Base-by-base conservation (phyloP, 1,140 invertebrate genomes). In the Amphibalanus amphitrite region DNA sequence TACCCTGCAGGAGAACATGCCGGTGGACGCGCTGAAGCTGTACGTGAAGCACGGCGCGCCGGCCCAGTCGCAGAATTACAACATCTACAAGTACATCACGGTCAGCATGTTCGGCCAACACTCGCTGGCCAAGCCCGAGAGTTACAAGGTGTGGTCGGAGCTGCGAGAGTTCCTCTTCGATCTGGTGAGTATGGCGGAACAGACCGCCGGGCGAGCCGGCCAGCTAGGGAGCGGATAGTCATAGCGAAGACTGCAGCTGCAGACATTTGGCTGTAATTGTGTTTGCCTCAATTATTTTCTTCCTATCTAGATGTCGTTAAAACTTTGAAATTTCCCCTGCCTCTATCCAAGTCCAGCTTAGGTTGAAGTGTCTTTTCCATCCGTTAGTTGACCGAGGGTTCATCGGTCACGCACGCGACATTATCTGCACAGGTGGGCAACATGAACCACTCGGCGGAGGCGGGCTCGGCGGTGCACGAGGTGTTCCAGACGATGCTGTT, bases 21-120 rank as follows among this genome's bases (percentile, higher is more conserved):
- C 81, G 29, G 69, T 78, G 6, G 79, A 80, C 64, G 91, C 92
- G 3, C 75, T 95, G 29, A 83, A 86, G 25, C 79, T 94, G 0
- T 95, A 93, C 78, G 81, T 84, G 0, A 85, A 87, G 74, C 87
- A 93, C 78, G 91, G 90, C 6, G 84, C 89, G n/a, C 89, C 91
- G 0, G 83, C 88, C 0, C 86, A 90, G 75, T 81, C 86, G 29
- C 87, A 93, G 77, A 93, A 95, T 79, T 93, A 88, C 76, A 92
- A 93, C 78, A 88, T 95, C 30, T 96, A 95, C 80, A 86, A 86
- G 72, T 83, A 86, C 70, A 85, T 93, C 47, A 84, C 87, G 1
- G 79, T 83, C 67, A 87, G 89, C 72, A 82, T 89, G 4, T 81
- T 88, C 74, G 79, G 82, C 15, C 76, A 82, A 71, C 77, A 81